These are phyloP conservation scores for Sylvilagus floridanus DNA, from an alignment of 2,797 vertebrate species.

Conservation along the genomic window DNA sequence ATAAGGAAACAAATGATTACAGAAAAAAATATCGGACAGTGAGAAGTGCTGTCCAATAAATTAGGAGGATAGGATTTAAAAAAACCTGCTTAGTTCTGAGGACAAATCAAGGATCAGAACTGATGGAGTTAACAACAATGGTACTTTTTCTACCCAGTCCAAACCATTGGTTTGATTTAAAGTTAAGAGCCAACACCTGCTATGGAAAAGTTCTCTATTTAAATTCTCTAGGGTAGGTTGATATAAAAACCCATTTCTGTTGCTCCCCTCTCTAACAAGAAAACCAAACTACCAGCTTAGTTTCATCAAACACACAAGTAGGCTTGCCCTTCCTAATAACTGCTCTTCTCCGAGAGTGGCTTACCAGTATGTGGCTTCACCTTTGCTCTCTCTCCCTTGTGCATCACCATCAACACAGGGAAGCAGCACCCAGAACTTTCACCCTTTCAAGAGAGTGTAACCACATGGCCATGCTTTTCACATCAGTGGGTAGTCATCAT, in stretches of 20 bases:
- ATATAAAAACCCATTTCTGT: background rate
- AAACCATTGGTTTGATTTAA: constrained; percentile 39
- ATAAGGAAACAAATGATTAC: no score
- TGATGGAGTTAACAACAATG: no score
- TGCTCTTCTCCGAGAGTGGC: background rate
- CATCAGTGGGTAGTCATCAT: constrained; percentile 12
- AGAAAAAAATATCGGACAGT: no score
- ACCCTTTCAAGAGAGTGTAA: background rate
- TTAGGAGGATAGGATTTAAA: no score
- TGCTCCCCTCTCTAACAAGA: background rate
- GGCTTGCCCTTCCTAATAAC: background rate
- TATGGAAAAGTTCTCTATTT: background rate
- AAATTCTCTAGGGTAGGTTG: background rate
- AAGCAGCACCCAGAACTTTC: background rate
- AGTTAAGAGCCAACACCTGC: background rate
- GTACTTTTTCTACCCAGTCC: background rate
- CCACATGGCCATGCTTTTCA: background rate
- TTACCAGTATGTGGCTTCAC: background rate
- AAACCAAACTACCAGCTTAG: background rate
- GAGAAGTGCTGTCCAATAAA: no score
- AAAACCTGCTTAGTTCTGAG: no score
- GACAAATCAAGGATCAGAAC: no score
- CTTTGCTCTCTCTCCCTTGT: background rate
- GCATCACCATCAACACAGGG: background rate
- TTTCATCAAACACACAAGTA: background rate